A percentile compares a stretch with the other conserved stretches of the same genome.
These are phyloP conservation scores for Rissa tridactyla DNA, from an alignment of 2,113 vertebrate genomes.

Conservation along the genomic window DNA sequence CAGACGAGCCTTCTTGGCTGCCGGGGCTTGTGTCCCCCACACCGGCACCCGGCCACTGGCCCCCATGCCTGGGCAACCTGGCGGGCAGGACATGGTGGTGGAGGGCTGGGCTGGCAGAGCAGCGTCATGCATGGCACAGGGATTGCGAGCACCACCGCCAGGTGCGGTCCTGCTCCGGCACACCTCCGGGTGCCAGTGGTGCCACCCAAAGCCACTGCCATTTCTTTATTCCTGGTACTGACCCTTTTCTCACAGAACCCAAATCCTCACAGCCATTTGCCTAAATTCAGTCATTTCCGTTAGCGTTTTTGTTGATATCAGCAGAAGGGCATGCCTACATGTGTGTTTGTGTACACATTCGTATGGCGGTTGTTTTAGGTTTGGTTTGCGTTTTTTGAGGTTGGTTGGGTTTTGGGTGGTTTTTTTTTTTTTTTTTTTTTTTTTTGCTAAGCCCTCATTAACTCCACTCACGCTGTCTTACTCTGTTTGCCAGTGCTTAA, in stretches of 20 bases:
- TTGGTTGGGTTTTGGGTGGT: background rate
- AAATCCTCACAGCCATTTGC: background rate
- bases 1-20: background rate
- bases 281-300: background rate
- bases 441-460: slow-evolving; percentile 91
- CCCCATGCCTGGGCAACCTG: too few species aligned
- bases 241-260: background rate
- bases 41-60: too few species aligned
- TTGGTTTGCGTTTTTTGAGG: background rate
- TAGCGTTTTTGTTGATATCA: background rate
- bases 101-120: background rate
- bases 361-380: too few species aligned
- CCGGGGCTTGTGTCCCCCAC: background rate
- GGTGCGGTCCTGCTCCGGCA: background rate
- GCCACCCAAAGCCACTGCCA: background rate
- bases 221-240: background rate
- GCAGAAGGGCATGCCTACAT: background rate
- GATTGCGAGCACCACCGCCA: too few species aligned
- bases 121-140: accelerated
- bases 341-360: background rate
- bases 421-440: slow-evolving; percentile 28
- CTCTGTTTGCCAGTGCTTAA: slow-evolving; percentile 85
- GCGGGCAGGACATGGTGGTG: background rate
- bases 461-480: slow-evolving; percentile 90
- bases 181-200: background rate